Evolutionary conservation across 2,113 vertebrate species (phyloP), one percentile per base, ranked within the genome.

Genomic region (Orientallactaga bullata): DNA sequence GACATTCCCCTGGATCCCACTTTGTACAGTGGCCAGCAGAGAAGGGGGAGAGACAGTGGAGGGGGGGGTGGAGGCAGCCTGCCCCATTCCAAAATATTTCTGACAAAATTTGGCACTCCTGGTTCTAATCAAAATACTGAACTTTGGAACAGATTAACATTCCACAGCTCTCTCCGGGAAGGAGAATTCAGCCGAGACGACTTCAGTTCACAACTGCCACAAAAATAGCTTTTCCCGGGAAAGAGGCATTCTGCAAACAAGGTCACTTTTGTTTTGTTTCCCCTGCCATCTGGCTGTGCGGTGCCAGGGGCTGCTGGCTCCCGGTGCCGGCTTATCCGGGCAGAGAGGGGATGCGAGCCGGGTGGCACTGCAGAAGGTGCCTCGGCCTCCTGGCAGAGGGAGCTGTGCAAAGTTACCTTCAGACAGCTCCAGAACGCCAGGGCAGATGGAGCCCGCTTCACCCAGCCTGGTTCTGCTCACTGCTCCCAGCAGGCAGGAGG

Each of bases 61-160:
- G 1, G 2, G 66, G 51, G 20, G 6, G 85, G 63, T 35, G 3
- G 20, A 74, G 82, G 15, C 7, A 89, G 92, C 65, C 58, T 87
- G 84, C 93, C 80, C 91, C 60, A 55, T 78, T 89, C 88, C 80
- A 35, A 90, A 97, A 84, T 80, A 66, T 89, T 96, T 96, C 93
- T 84, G 55, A 96, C 96, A 90, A 87, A 96, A 95, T 92, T 95
- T 96, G 95, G 78, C 47, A 71, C 94, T 97, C 96, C 92, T 95
- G 60, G 92, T 81, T 85, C 95, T 97, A 94, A 97, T 95, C 35
- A 96, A 96, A 96, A 96, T 92, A 84, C 96, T 83, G 87, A 96
- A 96, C 92, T 96, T 96, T 91, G 95, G 88, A 93, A 97, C 58
- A 96, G 96, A 96, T 83, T 65, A 81, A 91, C 89, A 71, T 96